Evolutionary conservation across 53 echinoderm and acorn worm species (phyloP), one percentile per base, ranked within the genome.

Genomic region (Crossaster papposus): DNA sequence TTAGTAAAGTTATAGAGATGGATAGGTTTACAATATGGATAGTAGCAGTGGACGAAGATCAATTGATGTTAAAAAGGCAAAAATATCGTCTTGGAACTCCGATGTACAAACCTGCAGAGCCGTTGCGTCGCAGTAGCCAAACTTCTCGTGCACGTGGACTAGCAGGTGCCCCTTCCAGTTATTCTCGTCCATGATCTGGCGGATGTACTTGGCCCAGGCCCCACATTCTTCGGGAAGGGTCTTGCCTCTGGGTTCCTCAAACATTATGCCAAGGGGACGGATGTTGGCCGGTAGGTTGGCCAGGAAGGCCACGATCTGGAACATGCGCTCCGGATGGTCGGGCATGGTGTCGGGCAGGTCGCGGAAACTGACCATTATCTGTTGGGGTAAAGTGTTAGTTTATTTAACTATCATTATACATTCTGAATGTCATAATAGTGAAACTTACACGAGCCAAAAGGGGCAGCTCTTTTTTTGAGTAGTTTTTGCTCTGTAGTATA

Each of bases 121-220:
- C 11, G 83, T 70, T 12, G 90, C 50, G 52, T 92, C 90, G 26
- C 83, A 65, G 79, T 78, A 92, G 52, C 93, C 93, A 70, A 74
- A 92, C 72, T 90, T 93, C 77, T 93, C 91, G 68, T 93, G 93
- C 10, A 91, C 91, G 35, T 93, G 93, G 77, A 91, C 86, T 54
- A 93, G 72, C 20, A 93, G 79, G 36, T 93, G 90, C 30, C 90
- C 93, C 70, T 90, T 93, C 93, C 93, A 93, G 17, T 88, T 53
- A 38, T 91, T 34, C 26, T 80, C 32, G 28, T 93, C 88, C 93
- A 93, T 93, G 35, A 70, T 72, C 72, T 91, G 72, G n/a, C 91
- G 90, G 81, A 93, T 91, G 77, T 80, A 91, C 87, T 54, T 52
- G 71, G 91, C 75, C 30, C 76, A 91, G 54, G 77, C 53, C 12